Conservation (phyloP, 2,113 vertebrate species). For the Enhydra lutris region DNA sequence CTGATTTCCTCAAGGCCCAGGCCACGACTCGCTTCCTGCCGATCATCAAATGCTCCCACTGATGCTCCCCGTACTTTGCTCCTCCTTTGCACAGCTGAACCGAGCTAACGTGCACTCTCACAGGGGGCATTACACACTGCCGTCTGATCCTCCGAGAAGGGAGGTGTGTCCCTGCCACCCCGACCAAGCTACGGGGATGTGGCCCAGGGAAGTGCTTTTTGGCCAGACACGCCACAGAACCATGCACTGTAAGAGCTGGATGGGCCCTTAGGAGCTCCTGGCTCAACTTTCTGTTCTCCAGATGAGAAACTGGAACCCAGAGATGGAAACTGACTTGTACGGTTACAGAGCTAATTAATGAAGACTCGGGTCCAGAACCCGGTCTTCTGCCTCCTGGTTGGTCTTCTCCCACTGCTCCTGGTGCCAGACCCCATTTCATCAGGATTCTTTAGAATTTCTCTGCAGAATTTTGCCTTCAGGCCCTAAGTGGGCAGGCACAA, state of each 20-base stretch:
- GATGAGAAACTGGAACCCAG: background rate
- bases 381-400: background rate
- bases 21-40: background rate
- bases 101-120: rapidly evolving
- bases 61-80: background rate
- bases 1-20: background rate
- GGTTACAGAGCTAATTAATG: background rate
- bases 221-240: background rate
- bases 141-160: background rate
- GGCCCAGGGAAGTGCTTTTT: background rate
- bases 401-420: background rate
- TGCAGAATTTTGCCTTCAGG: background rate
- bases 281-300: background rate
- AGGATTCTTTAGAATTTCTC: background rate
- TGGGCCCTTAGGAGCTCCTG: background rate
- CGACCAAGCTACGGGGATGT: background rate
- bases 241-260: background rate
- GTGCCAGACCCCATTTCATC: too few relatives aligned
- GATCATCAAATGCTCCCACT: background rate
- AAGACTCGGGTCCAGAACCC: background rate
- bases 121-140: rapidly evolving
- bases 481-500: background rate
- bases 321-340: background rate
- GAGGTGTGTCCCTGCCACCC: rapidly evolving
- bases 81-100: background rate